Percentiles rank a stretch among this genome's conserved stretches.
Evolutionary conservation across 2,888 invertebrate genomes (phyloP).

Genomic region (Lasius platythorax): DNA sequence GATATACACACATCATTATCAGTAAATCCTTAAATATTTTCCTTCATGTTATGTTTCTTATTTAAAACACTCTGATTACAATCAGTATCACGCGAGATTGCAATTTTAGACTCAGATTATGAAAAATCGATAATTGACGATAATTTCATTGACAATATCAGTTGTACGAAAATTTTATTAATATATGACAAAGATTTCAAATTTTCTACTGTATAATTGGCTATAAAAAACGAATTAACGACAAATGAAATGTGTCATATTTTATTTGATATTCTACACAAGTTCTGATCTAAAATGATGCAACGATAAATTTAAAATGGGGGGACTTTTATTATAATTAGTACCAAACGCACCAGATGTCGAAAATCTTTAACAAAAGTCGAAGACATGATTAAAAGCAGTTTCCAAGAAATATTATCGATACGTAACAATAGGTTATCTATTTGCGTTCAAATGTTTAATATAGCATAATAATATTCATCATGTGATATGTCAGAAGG

Average conservation of each 20-base stretch:
- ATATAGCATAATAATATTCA: background rate
- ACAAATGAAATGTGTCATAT: background rate
- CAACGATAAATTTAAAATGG: background rate
- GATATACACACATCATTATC: background rate
- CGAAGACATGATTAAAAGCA: background rate
- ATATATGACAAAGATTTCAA: background rate
- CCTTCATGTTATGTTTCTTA: background rate
- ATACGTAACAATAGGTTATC: slow-evolving; percentile 35
- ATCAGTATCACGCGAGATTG: background rate
- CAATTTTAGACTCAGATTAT: background rate
- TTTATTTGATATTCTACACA: background rate
- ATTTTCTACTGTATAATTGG: background rate
- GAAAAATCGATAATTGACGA: background rate
- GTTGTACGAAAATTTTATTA: background rate
- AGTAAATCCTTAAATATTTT: background rate
- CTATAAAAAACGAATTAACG: background rate
- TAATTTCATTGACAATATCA: background rate
- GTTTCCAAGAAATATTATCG: slow-evolving; percentile 54
- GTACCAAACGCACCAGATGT: background rate
- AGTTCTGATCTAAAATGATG: background rate
- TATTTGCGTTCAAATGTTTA: slow-evolving; percentile 25
- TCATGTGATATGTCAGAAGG: background rate
- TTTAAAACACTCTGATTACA: background rate
- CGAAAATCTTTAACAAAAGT: background rate
- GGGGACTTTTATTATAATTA: background rate